Evolutionary conservation across 1,140 invertebrate genomes (phyloP).

Genomic region (Apocrypta bakeri): DNA sequence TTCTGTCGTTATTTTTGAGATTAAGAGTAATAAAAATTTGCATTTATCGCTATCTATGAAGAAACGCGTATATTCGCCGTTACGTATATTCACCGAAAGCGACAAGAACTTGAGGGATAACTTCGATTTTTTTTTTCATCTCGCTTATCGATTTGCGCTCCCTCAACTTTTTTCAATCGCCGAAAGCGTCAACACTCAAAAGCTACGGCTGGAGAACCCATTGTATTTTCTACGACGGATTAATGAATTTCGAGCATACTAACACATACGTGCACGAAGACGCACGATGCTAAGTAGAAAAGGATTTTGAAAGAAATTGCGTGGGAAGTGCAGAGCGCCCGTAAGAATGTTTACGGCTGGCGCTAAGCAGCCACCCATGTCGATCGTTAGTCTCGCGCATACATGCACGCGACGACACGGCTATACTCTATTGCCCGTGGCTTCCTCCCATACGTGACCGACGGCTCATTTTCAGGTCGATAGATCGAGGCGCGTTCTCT

Average conservation of each 20-base stretch:
- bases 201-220: neutral
- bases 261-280: neutral
- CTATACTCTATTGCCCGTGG: neutral
- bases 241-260: conserved; percentile 15
- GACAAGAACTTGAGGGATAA: too few relatives aligned
- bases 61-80: too few relatives aligned
- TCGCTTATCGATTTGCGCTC: too few relatives aligned
- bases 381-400: conserved; percentile 13
- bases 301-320: conserved; percentile 22
- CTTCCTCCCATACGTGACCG: conserved; percentile 23
- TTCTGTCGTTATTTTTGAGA: neutral
- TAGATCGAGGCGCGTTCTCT: conserved; percentile 12
- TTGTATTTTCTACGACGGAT: neutral
- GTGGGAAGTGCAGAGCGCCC: conserved; percentile 30
- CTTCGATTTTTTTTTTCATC: too few relatives aligned
- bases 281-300: neutral
- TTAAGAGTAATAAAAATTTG: neutral
- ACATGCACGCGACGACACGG: neutral
- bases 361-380: conserved; percentile 27
- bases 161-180: neutral
- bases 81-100: neutral
- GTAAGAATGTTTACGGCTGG: neutral
- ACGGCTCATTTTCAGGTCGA: conserved; percentile 25
- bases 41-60: neutral
- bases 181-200: neutral